These are phyloP conservation scores for Stegodyphus dumicola DNA, from an alignment of 1,140 invertebrate genomes.

Conservation along the genomic window DNA sequence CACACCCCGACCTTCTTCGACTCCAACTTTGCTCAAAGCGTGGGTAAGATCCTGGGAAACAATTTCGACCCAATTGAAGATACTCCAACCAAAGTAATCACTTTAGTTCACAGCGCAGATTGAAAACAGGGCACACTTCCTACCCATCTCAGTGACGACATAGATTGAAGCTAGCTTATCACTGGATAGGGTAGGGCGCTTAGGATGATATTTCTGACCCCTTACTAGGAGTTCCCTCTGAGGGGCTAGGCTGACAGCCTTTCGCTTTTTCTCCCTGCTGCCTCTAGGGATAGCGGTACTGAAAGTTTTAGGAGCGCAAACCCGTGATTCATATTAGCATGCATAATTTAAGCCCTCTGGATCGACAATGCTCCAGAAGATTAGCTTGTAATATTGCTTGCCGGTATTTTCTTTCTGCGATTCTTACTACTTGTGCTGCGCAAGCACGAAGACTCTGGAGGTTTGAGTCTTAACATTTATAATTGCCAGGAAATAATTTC, in stretches of 20 bases:
- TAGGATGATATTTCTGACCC: slow-evolving; percentile 25
- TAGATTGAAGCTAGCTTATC: slow-evolving; percentile 51
- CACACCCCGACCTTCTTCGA: background rate
- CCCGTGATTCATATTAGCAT: slow-evolving; percentile 21
- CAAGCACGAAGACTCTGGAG: too few relatives aligned
- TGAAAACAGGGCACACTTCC: background rate
- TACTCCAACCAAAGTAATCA: slow-evolving; percentile 55
- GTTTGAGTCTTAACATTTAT: too few relatives aligned
- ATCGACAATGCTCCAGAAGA: background rate
- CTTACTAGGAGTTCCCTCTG: background rate
- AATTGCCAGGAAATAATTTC: too few relatives aligned
- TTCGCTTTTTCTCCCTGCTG: background rate
- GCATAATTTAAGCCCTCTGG: slow-evolving; percentile 18
- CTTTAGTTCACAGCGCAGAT: slow-evolving; percentile 56
- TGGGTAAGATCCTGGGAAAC: slow-evolving; percentile 32
- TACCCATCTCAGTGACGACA: slow-evolving; percentile 1
- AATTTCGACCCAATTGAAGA: slow-evolving; percentile 56
- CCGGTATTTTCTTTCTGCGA: background rate
- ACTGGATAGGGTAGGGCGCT: slow-evolving; percentile 1
- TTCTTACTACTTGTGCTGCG: too few relatives aligned
- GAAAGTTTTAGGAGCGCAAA: slow-evolving; percentile 34
- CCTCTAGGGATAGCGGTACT: background rate
- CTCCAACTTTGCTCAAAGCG: background rate
- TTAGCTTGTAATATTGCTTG: background rate
- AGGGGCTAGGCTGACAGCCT: background rate